Conservation (phyloP, 2,113 vertebrate species). For the Myiagra hebetior region DNA sequence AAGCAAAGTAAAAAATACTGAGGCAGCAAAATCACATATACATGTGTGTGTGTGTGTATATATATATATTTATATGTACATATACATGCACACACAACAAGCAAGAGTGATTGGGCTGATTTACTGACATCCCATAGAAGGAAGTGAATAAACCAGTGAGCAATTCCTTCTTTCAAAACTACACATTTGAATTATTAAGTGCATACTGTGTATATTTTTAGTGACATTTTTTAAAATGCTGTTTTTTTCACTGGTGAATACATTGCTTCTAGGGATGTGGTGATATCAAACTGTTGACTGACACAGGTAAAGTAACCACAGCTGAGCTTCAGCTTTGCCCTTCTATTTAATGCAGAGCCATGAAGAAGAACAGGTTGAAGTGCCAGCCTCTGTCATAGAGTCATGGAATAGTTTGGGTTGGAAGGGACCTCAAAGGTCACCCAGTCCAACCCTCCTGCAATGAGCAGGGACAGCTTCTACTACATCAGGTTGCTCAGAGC, state of each 20-base stretch:
- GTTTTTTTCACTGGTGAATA: background rate
- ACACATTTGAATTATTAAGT: background rate
- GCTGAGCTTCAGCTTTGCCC: background rate
- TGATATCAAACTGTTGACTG: background rate
- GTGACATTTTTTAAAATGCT: background rate
- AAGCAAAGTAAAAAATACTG: background rate
- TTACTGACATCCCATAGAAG: background rate
- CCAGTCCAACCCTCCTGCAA: background rate
- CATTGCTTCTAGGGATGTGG: background rate
- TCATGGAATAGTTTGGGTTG: background rate
- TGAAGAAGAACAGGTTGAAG: background rate
- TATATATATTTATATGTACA: no score
- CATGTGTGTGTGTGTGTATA: background rate
- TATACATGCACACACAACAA: fast-evolving
- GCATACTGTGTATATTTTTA: background rate
- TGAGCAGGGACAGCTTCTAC: background rate
- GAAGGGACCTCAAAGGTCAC: background rate
- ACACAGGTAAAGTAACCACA: background rate
- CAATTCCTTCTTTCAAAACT: background rate
- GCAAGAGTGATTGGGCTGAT: background rate
- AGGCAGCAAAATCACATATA: background rate
- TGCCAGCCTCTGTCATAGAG: background rate
- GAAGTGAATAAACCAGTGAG: background rate
- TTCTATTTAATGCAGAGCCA: background rate
- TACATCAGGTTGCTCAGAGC: background rate